Evolutionary conservation across 1,140 invertebrate species (phyloP), one percentile per base, ranked within the genome.

Genomic region (Whitmania pigra): DNA sequence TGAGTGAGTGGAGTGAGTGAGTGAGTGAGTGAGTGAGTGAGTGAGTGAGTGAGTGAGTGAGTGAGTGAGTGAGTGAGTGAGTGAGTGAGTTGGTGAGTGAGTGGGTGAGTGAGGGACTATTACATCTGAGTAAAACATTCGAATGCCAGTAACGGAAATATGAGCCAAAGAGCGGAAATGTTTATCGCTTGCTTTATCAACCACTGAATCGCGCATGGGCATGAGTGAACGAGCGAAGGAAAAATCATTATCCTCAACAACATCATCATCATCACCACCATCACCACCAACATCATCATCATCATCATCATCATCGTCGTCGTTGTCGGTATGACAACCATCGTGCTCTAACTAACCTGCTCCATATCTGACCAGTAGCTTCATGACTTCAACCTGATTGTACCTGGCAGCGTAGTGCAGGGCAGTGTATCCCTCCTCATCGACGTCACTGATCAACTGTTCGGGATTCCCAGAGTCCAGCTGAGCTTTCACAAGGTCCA

Each of bases 341-440:
- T 31, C 22, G 20, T 27, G 5, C 17, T 27, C 66, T 27, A 7
- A 69, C n/a, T 4, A 49, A 74, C 73, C 73, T 67, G 70, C 73
- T n/a, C 73, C 73, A 7, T 20, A 25, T 6, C 27, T 36, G 36
- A 74, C 57, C 29, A 74, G 57, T 1, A 55, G 53, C 49, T 72
- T 31, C 25, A 74, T 54, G 2, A 74, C 73, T 22, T 72, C 70
- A 31, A 74, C 43, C 22, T 49, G 36, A 53, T 74, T 74, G 70
- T 74, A 74, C 15, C 73, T 29, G 29, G 73, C 66, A 20, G 73
- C 73, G 53, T 74, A 69, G 43, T 74, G 73, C 4, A 74, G 57
- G 25, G 73, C 73, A 4, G 73, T 74, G 43, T 54, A 74, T 5
- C 73, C 73, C 9, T 72, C 73, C 54, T 74, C 73, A 53, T 73